A percentile compares a stretch with the other conserved stretches of the same genome.
These are phyloP conservation scores for Graphium colonna DNA, from an alignment of 2,888 invertebrate species.

Conservation along the genomic window DNA sequence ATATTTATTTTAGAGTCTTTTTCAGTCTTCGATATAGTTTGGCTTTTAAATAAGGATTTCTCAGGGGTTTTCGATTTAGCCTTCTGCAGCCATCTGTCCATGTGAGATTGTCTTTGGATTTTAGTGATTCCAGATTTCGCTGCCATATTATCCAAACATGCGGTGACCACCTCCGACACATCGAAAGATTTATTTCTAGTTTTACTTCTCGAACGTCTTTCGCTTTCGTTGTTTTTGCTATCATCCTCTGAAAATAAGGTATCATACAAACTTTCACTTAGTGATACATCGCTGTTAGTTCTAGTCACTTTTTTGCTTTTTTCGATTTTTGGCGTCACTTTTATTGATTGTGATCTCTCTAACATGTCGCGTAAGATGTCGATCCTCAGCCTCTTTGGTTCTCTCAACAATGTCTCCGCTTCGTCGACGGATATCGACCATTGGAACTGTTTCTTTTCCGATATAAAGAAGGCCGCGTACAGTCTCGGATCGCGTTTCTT, in stretches of 20 bases:
- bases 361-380: constrained; percentile 70
- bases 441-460: constrained; percentile 73
- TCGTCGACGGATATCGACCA: constrained; percentile 89
- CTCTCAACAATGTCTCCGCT: constrained; percentile 82
- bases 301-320: constrained; percentile 56
- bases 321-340: constrained; percentile 43
- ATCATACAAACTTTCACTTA: constrained; percentile 72
- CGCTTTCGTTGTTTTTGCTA: constrained; percentile 48
- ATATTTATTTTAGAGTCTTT: constrained; percentile 26
- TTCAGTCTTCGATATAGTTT: constrained; percentile 24
- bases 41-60: constrained; percentile 48
- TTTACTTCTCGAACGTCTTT: constrained; percentile 42
- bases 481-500: constrained; percentile 77
- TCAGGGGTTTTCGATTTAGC: constrained; percentile 75
- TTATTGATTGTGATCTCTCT: constrained; percentile 41
- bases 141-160: constrained; percentile 72
- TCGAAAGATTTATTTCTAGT: constrained; percentile 59
- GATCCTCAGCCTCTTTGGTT: constrained; percentile 79
- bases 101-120: constrained; percentile 72
- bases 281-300: constrained; percentile 65
- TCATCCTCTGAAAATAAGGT: constrained; percentile 68
- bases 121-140: constrained; percentile 72
- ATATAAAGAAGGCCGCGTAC: constrained; percentile 74
- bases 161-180: constrained; percentile 70
- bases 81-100: constrained; percentile 75